These are phyloP conservation scores for Herpailurus yagouaroundi DNA, from an alignment of 2,113 vertebrate genomes.

Conservation along the genomic window DNA sequence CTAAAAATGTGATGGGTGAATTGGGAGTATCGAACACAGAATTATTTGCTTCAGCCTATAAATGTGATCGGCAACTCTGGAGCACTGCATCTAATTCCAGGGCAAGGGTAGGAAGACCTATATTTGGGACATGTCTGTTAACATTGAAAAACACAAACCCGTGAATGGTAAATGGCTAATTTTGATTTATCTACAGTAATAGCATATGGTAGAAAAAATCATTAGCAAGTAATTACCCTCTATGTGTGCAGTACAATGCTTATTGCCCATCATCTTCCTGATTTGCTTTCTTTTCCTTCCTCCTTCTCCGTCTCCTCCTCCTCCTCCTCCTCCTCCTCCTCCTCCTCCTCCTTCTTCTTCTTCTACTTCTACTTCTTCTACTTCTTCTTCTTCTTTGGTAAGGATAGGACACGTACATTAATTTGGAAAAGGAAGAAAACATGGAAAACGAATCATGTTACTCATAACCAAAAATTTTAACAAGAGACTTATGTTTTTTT, in stretches of 20 bases:
- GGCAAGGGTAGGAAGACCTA: not conserved
- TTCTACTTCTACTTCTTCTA: not conserved
- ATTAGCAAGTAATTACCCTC: not conserved
- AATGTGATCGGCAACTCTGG: not conserved
- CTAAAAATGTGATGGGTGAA: not conserved
- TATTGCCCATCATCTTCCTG: not conserved
- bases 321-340: fast-evolving
- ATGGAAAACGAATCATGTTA: not conserved
- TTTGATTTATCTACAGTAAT: not conserved
- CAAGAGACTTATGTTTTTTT: not conserved
- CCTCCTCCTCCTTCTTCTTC: not conserved
- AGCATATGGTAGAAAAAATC: not conserved
- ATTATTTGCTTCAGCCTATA: not conserved
- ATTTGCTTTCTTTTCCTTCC: not conserved
- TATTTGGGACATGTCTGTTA: not conserved
- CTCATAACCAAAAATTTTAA: not conserved
- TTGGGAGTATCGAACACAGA: not conserved
- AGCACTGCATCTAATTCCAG: not conserved
- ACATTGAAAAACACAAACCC: not conserved
- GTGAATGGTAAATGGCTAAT: not conserved
- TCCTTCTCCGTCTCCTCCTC: not conserved
- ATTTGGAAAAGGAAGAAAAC: constrained; percentile 9
- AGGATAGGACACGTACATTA: not conserved
- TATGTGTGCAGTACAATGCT: not conserved
- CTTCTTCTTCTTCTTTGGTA: not conserved